Evolutionary conservation across 1,140 invertebrate genomes (phyloP).

Genomic region (Ips nitidus): DNA sequence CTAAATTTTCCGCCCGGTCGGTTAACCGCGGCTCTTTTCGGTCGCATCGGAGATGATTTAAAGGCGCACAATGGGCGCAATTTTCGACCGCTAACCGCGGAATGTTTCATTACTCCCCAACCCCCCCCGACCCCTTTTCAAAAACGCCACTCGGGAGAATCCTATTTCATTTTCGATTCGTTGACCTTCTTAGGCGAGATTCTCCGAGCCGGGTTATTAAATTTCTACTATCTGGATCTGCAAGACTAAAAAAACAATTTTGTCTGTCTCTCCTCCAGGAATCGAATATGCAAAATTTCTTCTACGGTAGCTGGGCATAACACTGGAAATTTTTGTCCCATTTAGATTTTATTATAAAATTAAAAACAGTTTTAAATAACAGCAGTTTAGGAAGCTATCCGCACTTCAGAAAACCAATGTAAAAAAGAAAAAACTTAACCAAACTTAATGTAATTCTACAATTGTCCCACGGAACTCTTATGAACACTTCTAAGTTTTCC

Average conservation of each 20-base stretch:
- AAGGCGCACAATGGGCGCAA: slow-evolving; percentile 27
- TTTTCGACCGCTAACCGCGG: slow-evolving; percentile 24
- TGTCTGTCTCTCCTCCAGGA: background rate
- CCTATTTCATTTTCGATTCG: slow-evolving; percentile 6
- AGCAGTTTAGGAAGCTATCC: too few relatives aligned
- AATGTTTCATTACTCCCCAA: slow-evolving; percentile 12
- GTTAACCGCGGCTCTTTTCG: slow-evolving; percentile 28
- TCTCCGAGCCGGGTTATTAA: slow-evolving; percentile 3
- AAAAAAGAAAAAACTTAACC: too few relatives aligned
- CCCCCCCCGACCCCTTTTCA: background rate
- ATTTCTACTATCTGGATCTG: background rate
- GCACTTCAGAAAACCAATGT: too few relatives aligned
- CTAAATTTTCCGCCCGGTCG: slow-evolving; percentile 27
- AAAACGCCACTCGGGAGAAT: background rate
- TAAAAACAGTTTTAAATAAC: too few relatives aligned
- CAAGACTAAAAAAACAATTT: background rate
- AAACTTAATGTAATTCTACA: too few relatives aligned
- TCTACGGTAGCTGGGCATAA: too few relatives aligned
- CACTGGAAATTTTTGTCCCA: too few relatives aligned
- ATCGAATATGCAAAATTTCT: too few relatives aligned
- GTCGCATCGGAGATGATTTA: slow-evolving; percentile 28
- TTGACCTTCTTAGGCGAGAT: background rate
- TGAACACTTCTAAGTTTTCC: too few relatives aligned
- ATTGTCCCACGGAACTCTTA: too few relatives aligned
- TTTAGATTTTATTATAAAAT: too few relatives aligned